phyloP scores from a whole-genome alignment of 2,797 vertebrate genomes.

The Ctenochaetus hawaiiensis region DNA sequence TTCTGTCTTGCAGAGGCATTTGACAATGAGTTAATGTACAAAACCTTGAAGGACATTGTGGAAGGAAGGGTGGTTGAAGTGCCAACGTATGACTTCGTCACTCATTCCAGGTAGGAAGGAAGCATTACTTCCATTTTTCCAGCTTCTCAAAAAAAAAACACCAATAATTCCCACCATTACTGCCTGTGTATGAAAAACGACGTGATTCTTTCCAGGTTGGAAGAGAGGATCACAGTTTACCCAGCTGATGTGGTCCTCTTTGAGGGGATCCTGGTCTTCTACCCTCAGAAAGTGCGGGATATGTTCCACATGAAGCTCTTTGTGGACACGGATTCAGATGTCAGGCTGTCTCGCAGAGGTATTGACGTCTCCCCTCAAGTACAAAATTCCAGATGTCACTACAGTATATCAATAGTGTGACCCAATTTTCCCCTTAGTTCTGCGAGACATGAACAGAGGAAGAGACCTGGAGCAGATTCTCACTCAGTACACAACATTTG shows the following conservation, averaged over 20 bases:
- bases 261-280: constrained; percentile 97
- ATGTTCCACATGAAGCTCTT: constrained; percentile 99
- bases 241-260: constrained; percentile 95
- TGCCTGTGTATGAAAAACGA: not conserved
- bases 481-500: constrained; percentile 96
- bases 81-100: constrained; percentile 95
- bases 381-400: not conserved
- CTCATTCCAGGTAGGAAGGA: constrained; percentile 92
- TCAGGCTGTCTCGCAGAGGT: constrained; percentile 95
- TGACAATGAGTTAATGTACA: constrained; percentile 94
- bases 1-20: constrained; percentile 89
- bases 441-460: constrained; percentile 94
- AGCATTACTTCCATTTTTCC: not conserved
- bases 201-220: constrained; percentile 82
- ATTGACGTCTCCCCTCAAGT: not conserved
- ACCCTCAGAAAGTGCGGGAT: constrained; percentile 93
- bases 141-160: not conserved
- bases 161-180: not conserved
- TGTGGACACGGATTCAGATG: constrained; percentile 97
- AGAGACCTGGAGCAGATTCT: constrained; percentile 98
- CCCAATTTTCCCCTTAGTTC: constrained; percentile 81
- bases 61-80: constrained; percentile 94
- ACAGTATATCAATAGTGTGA: not conserved
- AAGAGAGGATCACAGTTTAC: constrained; percentile 92
- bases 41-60: constrained; percentile 91